phyloP scores from a whole-genome alignment of 2,888 invertebrate species.

The Apomyelois bistriatella region DNA sequence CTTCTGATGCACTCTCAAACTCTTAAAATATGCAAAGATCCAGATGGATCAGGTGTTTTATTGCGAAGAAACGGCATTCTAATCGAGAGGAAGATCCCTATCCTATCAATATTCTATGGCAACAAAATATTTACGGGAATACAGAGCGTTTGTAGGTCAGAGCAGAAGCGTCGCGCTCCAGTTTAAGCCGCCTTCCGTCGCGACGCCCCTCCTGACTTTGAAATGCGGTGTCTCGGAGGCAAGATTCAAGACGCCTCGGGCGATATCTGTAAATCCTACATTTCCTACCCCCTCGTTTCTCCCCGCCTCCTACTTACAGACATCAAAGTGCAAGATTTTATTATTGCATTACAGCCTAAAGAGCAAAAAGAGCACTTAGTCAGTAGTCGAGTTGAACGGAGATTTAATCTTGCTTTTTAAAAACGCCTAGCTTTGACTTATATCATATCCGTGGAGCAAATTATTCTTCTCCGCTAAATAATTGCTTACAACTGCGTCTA shows the following conservation, averaged over 20 bases:
- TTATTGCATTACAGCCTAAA: conserved; percentile 55
- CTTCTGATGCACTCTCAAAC: conserved; percentile 37
- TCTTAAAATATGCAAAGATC: conserved; percentile 63
- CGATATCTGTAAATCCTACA: conserved; percentile 24
- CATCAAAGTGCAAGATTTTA: conserved; percentile 70
- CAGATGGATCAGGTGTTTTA: conserved; percentile 53
- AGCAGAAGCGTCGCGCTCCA: conserved; percentile 47
- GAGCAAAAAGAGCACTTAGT: conserved; percentile 39
- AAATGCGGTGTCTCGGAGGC: conserved; percentile 39
- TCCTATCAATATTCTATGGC: conserved; percentile 68
- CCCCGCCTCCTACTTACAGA: conserved; percentile 35
- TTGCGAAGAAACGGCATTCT: conserved; percentile 66
- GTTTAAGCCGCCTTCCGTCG: conserved; percentile 52
- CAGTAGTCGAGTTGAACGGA: conserved; percentile 32
- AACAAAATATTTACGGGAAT: conserved; percentile 58
- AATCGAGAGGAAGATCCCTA: conserved; percentile 57
- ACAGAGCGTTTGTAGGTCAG: conserved; percentile 63
- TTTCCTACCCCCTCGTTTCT: conserved; percentile 50
- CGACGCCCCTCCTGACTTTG: conserved; percentile 39
- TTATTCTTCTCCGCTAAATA: no score
- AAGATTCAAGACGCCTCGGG: conserved; percentile 49
- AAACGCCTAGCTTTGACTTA: conserved; percentile 38
- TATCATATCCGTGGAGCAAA: neutral
- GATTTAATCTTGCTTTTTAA: conserved; percentile 53
- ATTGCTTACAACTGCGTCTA: no score